phyloP scores from a whole-genome alignment of 2,888 invertebrate genomes.

The Agrilus biguttatus region DNA sequence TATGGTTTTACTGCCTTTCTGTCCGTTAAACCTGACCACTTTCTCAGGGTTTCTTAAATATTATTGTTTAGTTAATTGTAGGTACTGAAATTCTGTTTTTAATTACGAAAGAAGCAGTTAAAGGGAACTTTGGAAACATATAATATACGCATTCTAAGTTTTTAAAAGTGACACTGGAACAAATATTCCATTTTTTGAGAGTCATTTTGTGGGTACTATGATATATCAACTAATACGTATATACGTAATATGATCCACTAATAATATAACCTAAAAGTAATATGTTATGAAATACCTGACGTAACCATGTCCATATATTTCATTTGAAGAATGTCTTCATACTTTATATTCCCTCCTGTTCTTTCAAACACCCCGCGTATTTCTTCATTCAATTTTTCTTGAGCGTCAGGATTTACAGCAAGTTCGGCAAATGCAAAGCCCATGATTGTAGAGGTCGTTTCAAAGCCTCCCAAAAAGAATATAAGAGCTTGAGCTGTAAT shows the following conservation, averaged over 20 bases:
- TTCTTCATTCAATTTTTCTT: conserved; percentile 37
- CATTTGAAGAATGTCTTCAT: conserved; percentile 38
- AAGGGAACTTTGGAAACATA: too few relatives aligned
- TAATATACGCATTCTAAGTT: too few relatives aligned
- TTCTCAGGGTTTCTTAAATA: too few relatives aligned
- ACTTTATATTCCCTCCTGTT: conserved; percentile 29
- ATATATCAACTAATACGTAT: too few relatives aligned
- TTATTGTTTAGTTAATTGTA: too few relatives aligned
- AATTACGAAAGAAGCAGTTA: too few relatives aligned
- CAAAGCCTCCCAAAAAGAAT: conserved; percentile 32
- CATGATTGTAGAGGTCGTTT: conserved; percentile 31
- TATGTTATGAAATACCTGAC: conserved; percentile 26
- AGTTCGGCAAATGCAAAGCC: conserved; percentile 40
- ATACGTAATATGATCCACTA: too few relatives aligned
- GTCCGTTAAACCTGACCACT: not conserved
- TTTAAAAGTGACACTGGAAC: too few relatives aligned
- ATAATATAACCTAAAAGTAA: too few relatives aligned
- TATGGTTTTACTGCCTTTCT: not conserved
- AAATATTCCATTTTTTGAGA: too few relatives aligned
- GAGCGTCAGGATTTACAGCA: conserved; percentile 41
- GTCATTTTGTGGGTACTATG: too few relatives aligned
- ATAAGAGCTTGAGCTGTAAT: conserved; percentile 35
- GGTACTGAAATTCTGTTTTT: too few relatives aligned
- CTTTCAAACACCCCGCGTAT: conserved; percentile 13
- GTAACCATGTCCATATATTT: conserved; percentile 47